These are phyloP conservation scores for Onthophagus sagittarius DNA, from an alignment of 2,888 invertebrate genomes.

Conservation along the genomic window DNA sequence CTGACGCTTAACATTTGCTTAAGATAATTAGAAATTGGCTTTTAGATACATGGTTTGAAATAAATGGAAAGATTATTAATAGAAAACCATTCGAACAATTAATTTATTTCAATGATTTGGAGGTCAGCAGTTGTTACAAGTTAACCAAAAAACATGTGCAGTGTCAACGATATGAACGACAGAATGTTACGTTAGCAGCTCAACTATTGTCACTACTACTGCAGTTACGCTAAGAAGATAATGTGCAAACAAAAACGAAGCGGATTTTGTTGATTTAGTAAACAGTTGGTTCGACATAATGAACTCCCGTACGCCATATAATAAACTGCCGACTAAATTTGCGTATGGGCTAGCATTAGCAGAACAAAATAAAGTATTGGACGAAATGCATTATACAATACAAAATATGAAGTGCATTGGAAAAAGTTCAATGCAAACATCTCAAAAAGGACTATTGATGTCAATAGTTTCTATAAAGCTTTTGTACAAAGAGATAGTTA, in stretches of 20 bases:
- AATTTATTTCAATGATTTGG: not conserved
- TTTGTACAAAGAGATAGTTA: conserved; percentile 12
- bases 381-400: conserved; percentile 11
- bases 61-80: conserved; percentile 1
- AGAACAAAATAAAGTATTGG: conserved; percentile 19
- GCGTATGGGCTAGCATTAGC: conserved; percentile 26
- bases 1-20: too few species aligned
- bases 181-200: conserved; percentile 28
- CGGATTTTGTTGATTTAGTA: conserved; percentile 30
- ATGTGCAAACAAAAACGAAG: conserved; percentile 19
- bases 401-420: conserved; percentile 18
- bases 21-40: conserved; percentile 28
- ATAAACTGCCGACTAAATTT: conserved; percentile 24
- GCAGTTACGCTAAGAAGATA: conserved; percentile 9
- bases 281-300: conserved; percentile 36
- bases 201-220: conserved; percentile 26
- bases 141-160: conserved; percentile 21
- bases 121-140: conserved; percentile 23
- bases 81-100: conserved; percentile 5
- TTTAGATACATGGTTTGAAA: conserved; percentile 23
- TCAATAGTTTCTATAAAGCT: conserved; percentile 24
- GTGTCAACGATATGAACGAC: conserved; percentile 24
- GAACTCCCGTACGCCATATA: conserved; percentile 26
- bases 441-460: conserved; percentile 28
- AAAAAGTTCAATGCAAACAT: conserved; percentile 23